Percentiles rank a stretch among this genome's conserved stretches.
Evolutionary conservation across 2,888 invertebrate genomes (phyloP).

Genomic region (Pandemis cinnamomeana): DNA sequence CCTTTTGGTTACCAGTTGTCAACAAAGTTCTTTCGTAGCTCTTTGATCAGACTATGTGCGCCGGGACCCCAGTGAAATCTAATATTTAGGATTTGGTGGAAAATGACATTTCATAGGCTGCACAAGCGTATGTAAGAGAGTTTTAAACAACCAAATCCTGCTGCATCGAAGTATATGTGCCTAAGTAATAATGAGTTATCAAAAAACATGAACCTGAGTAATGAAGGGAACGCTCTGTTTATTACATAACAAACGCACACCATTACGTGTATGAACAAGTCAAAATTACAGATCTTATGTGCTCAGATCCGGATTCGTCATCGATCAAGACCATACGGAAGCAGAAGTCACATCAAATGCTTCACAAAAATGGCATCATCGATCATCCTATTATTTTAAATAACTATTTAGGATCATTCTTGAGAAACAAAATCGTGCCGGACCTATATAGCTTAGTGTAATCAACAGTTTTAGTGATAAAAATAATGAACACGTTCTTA

Average conservation of each 20-base stretch:
- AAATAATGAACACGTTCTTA: conserved; percentile 25
- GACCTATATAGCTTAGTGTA: conserved; percentile 21
- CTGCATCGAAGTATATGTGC: no score
- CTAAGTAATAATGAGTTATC: neutral
- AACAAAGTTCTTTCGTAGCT: no score
- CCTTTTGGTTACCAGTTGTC: no score
- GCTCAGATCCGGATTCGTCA: conserved; percentile 29
- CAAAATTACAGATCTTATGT: conserved; percentile 1
- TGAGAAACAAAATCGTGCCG: conserved; percentile 36
- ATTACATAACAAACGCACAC: neutral
- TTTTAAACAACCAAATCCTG: no score
- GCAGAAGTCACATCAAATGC: conserved; percentile 20
- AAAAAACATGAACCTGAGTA: neutral
- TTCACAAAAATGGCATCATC: conserved; percentile 36
- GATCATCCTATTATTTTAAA: conserved; percentile 36
- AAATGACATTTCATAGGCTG: no score
- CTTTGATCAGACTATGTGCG: no score
- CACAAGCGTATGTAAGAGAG: no score
- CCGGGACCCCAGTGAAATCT: no score
- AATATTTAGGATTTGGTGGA: no score
- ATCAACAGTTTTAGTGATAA: conserved; percentile 31
- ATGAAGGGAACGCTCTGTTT: neutral
- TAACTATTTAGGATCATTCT: conserved; percentile 35
- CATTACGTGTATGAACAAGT: conserved; percentile 1
- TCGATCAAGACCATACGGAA: conserved; percentile 33